Conservation (phyloP, 2,113 vertebrate species). For the Cephalopholis sonnerati region DNA sequence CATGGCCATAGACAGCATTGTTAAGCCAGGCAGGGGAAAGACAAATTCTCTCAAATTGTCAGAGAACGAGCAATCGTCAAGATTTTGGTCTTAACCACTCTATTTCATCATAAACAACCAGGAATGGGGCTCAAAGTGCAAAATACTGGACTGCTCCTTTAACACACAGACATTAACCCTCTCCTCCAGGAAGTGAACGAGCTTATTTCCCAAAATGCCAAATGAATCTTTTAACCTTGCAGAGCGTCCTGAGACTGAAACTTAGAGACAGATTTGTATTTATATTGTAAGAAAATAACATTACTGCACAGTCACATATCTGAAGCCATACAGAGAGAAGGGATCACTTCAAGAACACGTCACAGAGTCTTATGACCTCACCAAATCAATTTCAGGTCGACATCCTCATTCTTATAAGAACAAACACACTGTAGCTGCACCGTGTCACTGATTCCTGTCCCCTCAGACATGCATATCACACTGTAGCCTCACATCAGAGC, state of each 20-base stretch:
- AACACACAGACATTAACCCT: no score
- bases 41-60: no score
- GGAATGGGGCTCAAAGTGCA: no score
- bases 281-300: background rate
- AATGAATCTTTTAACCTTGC: background rate
- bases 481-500: slow-evolving; percentile 37
- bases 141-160: no score
- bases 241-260: background rate
- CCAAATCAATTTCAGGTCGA: background rate
- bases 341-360: background rate
- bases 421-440: slow-evolving; percentile 13
- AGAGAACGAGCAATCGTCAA: no score
- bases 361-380: slow-evolving; percentile 27
- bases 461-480: slow-evolving; percentile 8
- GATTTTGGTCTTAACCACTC: no score
- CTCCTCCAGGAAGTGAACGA: background rate
- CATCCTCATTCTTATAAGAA: background rate
- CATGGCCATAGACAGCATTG: no score
- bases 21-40: no score
- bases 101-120: no score
- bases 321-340: background rate
- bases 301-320: background rate
- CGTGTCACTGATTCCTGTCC: slow-evolving; percentile 14
- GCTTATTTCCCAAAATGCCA: background rate
- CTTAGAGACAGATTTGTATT: background rate